Percentiles rank a stretch among this genome's conserved stretches.
These are phyloP conservation scores for Elaphurus davidianus DNA, from an alignment of 2,113 vertebrate genomes.

Conservation along the genomic window DNA sequence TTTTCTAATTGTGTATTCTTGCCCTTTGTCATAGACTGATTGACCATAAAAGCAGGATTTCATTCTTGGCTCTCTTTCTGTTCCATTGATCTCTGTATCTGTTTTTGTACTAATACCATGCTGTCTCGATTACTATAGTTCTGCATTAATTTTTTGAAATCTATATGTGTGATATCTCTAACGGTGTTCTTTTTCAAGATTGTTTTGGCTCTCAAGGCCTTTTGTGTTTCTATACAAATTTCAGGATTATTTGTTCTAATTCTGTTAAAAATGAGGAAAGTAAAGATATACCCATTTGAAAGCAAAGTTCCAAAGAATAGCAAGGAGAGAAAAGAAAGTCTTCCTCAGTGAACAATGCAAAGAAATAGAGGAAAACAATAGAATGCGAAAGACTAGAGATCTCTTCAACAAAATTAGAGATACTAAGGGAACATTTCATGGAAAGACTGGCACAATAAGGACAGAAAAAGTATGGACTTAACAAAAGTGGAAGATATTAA, in stretches of 20 bases:
- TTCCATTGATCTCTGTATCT: background rate
- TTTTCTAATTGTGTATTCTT: background rate
- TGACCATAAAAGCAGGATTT: background rate
- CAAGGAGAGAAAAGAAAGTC: background rate
- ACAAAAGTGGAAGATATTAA: background rate
- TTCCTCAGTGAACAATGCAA: background rate
- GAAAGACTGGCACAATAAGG: background rate
- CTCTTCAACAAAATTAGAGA: background rate
- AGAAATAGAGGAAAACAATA: background rate
- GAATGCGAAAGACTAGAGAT: background rate
- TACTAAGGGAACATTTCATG: background rate
- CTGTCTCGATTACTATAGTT: background rate
- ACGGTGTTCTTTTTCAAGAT: background rate
- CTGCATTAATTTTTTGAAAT: background rate
- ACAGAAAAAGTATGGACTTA: background rate
- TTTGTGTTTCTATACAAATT: background rate
- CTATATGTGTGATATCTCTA: background rate
- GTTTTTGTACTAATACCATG: background rate
- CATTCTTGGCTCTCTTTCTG: background rate
- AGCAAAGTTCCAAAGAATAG: background rate
- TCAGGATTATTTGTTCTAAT: background rate
- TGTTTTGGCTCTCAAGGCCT: background rate
- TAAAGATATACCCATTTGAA: background rate
- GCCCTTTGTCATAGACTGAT: background rate
- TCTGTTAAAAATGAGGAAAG: background rate